A percentile compares a stretch with the other conserved stretches of the same genome.
phyloP scores from a whole-genome alignment of 2,888 invertebrate species.

The Polylopha cassiicola region DNA sequence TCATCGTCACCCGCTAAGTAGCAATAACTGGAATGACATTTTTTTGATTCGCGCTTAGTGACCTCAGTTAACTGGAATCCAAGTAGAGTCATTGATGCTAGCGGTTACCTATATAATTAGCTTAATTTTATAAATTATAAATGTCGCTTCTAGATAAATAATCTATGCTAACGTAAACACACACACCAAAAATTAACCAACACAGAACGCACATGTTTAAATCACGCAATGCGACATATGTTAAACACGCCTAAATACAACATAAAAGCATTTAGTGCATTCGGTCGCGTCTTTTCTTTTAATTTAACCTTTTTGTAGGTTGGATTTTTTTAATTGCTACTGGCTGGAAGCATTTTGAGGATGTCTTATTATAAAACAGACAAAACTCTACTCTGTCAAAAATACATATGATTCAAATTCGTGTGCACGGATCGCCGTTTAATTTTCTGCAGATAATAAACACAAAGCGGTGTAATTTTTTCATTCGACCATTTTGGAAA shows the following conservation, averaged over 20 bases:
- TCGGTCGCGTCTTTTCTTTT: conserved; percentile 23
- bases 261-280: conserved; percentile 29
- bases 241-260: conserved; percentile 48
- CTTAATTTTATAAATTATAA: no score
- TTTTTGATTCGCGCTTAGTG: no score
- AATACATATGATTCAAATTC: conserved; percentile 8
- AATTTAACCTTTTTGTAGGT: conserved; percentile 25
- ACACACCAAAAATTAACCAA: conserved; percentile 33
- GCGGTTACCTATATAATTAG: no score
- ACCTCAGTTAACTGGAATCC: no score
- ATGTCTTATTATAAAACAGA: conserved; percentile 22
- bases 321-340: conserved; percentile 45
- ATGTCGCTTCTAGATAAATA: conserved; percentile 24
- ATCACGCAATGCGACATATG: conserved; percentile 45
- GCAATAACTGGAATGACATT: no score
- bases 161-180: conserved; percentile 23
- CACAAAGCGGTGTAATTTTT: conserved; percentile 29
- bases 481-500: conserved; percentile 38
- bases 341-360: conserved; percentile 29
- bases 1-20: no score
- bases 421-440: not conserved
- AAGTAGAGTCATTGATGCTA: no score
- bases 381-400: no score
- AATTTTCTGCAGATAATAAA: conserved; percentile 21
- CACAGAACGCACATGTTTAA: conserved; percentile 32